Base-by-base conservation (phyloP, 2,888 invertebrate species). In the Drosophila aldrichi region DNA sequence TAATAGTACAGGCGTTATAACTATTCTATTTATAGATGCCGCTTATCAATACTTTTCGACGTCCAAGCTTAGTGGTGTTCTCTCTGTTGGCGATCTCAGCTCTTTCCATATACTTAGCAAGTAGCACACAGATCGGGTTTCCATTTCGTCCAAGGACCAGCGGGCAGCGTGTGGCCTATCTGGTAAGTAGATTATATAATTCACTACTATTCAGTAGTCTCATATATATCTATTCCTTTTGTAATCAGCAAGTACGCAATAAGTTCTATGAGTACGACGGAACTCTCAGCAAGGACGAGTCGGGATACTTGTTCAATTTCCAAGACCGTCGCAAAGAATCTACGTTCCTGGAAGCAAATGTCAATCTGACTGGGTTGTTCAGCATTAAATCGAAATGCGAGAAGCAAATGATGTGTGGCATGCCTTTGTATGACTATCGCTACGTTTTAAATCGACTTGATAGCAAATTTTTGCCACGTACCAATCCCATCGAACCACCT, bases 51-150 rank as follows among this genome's bases (percentile, higher is more conserved):
- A 60, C 60, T n/a, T 79, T 76, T 51, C 79, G 79, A 0, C 64
- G 82, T 0, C 79, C 79, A 1, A 63, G 66, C 1, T 16, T 65
- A 44, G 72, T 69, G 8, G 22, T 81, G 5, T 0, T 68, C 14
- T 32, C 34, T 20, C 32, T 79, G 14, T 1, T 79, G 59, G 38
- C 32, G 7, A 18, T 73, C 2, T 67, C 61, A 22, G 59, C 54
- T 10, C 0, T 78, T 2, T 46, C 57, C 44, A 38, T 66, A 7
- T 69, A 46, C 10, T 22, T 66, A 0, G 82, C 82, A 3, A 64
- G 85, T 16, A 89, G 93, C 20, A 94, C 95, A 3, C 93, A 93
- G 1, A 74, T 94, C 14, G 95, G 95, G 6, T 94, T 95, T 75
- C 95, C 95, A 0, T 95, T 94, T 81, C 92, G 93, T n/a, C 93